Conservation (phyloP, 2,113 vertebrate species). For the Myotis davidii region DNA sequence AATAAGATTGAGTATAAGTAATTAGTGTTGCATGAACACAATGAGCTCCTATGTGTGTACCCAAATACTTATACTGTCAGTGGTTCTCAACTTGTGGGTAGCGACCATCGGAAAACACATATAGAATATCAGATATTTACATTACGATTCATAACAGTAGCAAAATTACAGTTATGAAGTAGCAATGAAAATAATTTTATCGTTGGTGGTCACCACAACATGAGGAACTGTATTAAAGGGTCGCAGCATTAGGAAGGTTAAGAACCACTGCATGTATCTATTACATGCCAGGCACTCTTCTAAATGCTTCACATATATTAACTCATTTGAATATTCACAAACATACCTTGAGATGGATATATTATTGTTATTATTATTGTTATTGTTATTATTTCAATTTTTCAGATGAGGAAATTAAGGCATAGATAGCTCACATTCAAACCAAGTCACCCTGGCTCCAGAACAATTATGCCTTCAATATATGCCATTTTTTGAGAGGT, state of each 20-base stretch:
- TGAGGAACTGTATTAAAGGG: no score
- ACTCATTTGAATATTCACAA: not conserved
- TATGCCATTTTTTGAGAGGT: not conserved
- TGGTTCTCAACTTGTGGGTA: no score
- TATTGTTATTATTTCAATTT: not conserved
- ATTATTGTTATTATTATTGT: constrained; percentile 1
- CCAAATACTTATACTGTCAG: not conserved
- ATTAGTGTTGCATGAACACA: constrained; percentile 53
- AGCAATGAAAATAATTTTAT: no score
- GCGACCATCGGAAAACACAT: no score
- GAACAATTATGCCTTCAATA: not conserved
- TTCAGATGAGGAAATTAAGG: not conserved
- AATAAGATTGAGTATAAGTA: constrained; percentile 74
- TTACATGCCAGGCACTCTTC: not conserved
- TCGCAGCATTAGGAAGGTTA: no score
- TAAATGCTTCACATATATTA: not conserved
- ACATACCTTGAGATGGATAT: not conserved
- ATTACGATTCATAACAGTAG: no score
- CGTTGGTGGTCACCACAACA: no score
- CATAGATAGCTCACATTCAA: not conserved
- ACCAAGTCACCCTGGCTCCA: not conserved
- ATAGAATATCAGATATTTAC: no score
- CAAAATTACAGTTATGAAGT: no score
- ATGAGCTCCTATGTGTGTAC: not conserved
- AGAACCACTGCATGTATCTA: not conserved